Base-by-base conservation (phyloP, 2,888 invertebrate genomes). In the Eremobia ochroleuca region DNA sequence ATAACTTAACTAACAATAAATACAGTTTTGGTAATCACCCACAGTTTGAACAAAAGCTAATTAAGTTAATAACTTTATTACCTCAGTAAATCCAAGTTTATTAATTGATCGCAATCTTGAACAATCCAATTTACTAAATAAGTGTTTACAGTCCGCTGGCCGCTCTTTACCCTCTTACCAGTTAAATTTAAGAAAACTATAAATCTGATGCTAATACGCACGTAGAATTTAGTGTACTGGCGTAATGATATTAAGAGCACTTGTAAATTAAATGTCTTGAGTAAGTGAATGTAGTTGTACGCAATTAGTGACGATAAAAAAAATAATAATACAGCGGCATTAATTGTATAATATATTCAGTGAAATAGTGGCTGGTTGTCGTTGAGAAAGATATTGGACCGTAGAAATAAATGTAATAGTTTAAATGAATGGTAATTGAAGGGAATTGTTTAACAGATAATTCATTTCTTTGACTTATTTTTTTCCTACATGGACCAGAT, bases 281-380 rank as follows among this genome's bases (percentile, higher is more conserved):
- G 66, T 72, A 75, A 72, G 75, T 75, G 65, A 79, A 85, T 82
- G 76, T 69, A 73, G 69, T 80, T 75, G 69, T 67, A 68, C 72
- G 87, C 81, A 89, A 91, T 91, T 90, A 89, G 37, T 62, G 79
- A 73, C 86, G 81, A 91, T 92, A 90, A 92, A 91, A 92, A 91
- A 91, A 90, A 85, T 83, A 86, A 88, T 76, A 82, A 85, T 79
- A 77, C 71, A 73, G 66, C 75, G 31, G 74, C 58, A 77, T 73
- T 87, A 79, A 86, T 83, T 83, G 72, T 78, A 79, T 80, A 66
- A 70, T 78, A 79, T 80, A 66, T 72, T 67, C 28, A 69, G 66
- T 73, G 64, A 52, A 67, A 70, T 84, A 75, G 70, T 58, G 21
- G 34, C 64, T 65, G 64, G 78, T 64, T 84, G 79, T 67, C 72